Percentiles rank a stretch among this genome's conserved stretches.
These are phyloP conservation scores for Rhodeus uyekii DNA, from an alignment of 2,797 vertebrate species.

Conservation along the genomic window DNA sequence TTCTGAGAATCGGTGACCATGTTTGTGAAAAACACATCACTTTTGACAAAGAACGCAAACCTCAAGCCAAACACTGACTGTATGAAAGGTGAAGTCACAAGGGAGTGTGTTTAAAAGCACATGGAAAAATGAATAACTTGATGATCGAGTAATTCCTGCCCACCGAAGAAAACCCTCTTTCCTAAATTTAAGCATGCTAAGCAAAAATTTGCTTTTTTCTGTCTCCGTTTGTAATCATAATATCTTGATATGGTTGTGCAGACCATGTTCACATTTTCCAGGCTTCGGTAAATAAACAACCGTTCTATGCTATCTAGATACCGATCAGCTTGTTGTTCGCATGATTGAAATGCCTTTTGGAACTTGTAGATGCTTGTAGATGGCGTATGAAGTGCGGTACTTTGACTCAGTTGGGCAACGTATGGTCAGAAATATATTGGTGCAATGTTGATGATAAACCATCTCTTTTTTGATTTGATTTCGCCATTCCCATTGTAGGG, in stretches of 20 bases:
- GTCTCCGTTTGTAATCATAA: neutral
- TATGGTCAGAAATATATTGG: too few species aligned
- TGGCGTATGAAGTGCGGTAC: neutral
- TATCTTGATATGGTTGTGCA: neutral
- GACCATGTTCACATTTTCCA: neutral
- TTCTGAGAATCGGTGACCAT: neutral
- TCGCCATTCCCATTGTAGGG: neutral
- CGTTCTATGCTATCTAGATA: neutral
- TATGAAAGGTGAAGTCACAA: slow-evolving; percentile 5
- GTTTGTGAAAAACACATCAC: neutral
- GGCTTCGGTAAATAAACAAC: neutral
- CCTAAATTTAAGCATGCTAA: neutral
- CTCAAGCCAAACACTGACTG: neutral
- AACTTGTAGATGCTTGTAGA: neutral
- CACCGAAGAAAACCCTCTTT: slow-evolving; percentile 17
- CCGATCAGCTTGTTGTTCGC: neutral
- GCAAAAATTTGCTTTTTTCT: neutral
- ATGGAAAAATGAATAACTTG: neutral
- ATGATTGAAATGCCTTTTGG: neutral
- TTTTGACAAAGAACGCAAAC: neutral
- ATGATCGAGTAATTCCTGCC: slow-evolving; percentile 28
- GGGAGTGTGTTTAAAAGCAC: slow-evolving; percentile 7
- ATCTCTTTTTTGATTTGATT: neutral
- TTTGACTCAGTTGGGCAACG: neutral
- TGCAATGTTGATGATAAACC: neutral